Evolutionary conservation across 92 coral and sea anemone genomes (phyloP), one percentile per base, ranked within the genome.

Genomic region (Siderastrea siderea): DNA sequence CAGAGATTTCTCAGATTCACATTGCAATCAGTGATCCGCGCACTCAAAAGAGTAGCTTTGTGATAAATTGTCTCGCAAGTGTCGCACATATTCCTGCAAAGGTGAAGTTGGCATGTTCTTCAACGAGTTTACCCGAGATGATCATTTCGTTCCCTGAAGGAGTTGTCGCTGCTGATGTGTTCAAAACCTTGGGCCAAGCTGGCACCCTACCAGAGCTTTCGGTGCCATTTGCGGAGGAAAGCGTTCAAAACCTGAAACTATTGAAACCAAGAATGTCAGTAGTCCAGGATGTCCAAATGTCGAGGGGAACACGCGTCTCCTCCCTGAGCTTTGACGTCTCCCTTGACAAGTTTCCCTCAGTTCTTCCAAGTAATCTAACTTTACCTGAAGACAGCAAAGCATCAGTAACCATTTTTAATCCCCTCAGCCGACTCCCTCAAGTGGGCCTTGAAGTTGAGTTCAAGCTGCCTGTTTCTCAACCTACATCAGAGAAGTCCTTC

Each of bases 241-340:
- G 60, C 45, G 46, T 78, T 15, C 46, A 62, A 10, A 63, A 78
- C 49, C 16, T 78, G 16, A 12, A 5, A 48, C 47, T 78, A 54
- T 5, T 43, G 45, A 78, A 63, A 7, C 82, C 82, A 60, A 45
- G 70, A 7, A 63, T 78, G 15, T 47, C 55, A 43, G 55, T 78
- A 6, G 71, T 62, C 17, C 82, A 78, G 16, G 82, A 78, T 63
- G 70, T 78, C 47, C 68, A 4, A 47, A 62, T 57, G 47, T 78
- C 69, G 57, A 16, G 46, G 16, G 7, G 3, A 62, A 60, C 70
- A 7, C 82, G 45, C 15, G 68, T 78, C 9, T 62, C 57, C 49
- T 16, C 71, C 12, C 3, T 78, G 55, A 45, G 46, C 70, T 78
- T 78, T 17, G 82, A 60, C 7, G 46, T 78, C 49, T 16, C 58